Percentiles rank a stretch among this genome's conserved stretches.
Conservation (phyloP, 2,888 invertebrate genomes). For the Metopia argyrocephala region DNA sequence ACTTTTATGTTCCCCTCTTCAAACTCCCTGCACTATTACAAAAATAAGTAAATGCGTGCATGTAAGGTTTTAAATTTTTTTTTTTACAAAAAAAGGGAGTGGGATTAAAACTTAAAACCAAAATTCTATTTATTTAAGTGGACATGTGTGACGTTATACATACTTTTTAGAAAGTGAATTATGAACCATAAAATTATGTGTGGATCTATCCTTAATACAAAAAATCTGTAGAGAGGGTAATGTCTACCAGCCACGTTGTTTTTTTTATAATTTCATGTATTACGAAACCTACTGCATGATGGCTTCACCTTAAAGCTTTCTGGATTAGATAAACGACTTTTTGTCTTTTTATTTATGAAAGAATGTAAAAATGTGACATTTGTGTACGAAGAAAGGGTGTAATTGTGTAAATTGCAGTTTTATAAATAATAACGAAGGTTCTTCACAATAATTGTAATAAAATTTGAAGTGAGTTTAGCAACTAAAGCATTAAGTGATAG, state of each 20-base stretch:
- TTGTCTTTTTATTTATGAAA: constrained; percentile 4
- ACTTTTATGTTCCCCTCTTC: constrained; percentile 2
- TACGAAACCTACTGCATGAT: constrained; percentile 27
- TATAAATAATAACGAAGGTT: no score
- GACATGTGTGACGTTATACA: constrained; percentile 55
- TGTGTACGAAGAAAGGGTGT: no score
- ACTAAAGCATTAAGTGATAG: no score
- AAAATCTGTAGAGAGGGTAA: neutral
- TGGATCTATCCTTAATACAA: neutral
- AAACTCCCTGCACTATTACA: neutral
- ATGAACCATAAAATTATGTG: constrained; percentile 11
- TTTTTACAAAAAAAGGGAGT: constrained; percentile 19
- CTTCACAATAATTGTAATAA: no score
- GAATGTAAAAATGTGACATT: neutral
- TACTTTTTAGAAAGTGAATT: constrained; percentile 38
- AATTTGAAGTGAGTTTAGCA: no score
- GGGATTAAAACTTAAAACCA: constrained; percentile 24
- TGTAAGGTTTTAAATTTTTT: no score
- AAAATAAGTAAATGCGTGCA: constrained; percentile 36
- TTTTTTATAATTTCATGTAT: neutral
- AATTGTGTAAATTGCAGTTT: no score
- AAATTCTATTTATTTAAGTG: constrained; percentile 50
- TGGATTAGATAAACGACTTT: neutral
- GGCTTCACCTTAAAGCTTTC: constrained; percentile 13
- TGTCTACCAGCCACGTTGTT: constrained; percentile 33